Evolutionary conservation across 2,797 vertebrate genomes (phyloP), one percentile per base, ranked within the genome.

Genomic region (Aplochiton taeniatus): DNA sequence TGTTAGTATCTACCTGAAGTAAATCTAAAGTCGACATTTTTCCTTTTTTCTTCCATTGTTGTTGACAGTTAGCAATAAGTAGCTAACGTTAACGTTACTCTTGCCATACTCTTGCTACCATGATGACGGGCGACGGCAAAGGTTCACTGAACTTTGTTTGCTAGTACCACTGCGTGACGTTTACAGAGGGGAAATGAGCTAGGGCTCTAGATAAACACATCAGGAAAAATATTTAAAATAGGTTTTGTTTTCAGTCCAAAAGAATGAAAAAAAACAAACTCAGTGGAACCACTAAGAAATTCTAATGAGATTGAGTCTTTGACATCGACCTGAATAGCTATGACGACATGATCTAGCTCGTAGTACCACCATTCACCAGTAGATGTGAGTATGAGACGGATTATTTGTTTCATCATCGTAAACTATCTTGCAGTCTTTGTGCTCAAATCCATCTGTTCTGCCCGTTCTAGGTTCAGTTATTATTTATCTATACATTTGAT

Each of bases 21-120:
- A 66, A 83, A 83, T 8, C 0, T 42, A 0, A 14, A 42, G 7
- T 76, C 73, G 52, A 47, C 0, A 5, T 9, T 50, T 58, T 13
- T 59, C 48, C 58, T 45, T 66, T 85, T 65, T 54, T 75, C 77
- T 66, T 89, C 88, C 89, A 89, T 90, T 48, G 1, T 19, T 41
- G 60, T 10, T 59, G 59, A 45, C 69, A 61, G 55, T 75, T 54
- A 65, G 65, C 72, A 82, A 59, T 78, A 48, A 48, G 46, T 31
- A 31, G 31, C 16, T 3, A 13, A 48, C 42, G 48, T 50, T 62
- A 42, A 13, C 10, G 50, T 18, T 19, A n/a, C 76, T 76, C 84
- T 70, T 77, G 87, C 3, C 83, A 79, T 77, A 20, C 9, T 61
- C n/a, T 45, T 16, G 9, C n/a, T 18, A 14, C 12, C 20, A 9